phyloP scores from a whole-genome alignment of 1,140 invertebrate species.

The Heliconius eleuchia region DNA sequence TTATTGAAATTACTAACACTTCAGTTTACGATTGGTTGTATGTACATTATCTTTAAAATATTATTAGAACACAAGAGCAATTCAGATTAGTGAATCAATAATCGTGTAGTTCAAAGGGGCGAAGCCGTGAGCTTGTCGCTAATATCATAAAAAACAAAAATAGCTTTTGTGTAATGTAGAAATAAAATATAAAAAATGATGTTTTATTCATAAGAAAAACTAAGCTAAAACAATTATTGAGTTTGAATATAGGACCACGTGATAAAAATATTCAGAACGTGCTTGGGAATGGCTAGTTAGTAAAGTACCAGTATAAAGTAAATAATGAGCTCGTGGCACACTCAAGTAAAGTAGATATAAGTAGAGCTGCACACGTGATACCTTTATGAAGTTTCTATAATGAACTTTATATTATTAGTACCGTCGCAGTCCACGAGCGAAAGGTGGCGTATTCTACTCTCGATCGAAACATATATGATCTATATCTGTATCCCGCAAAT shows the following conservation, averaged over 20 bases:
- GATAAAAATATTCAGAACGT: neutral
- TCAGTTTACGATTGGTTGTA: too few species aligned
- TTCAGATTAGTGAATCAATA: too few species aligned
- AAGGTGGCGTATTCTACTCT: neutral
- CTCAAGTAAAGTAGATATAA: neutral
- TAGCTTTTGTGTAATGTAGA: too few species aligned
- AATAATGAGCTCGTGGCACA: neutral
- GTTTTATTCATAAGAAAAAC: too few species aligned
- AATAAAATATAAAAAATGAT: neutral
- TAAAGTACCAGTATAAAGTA: constrained; percentile 16
- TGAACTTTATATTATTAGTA: neutral
- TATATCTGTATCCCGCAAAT: too few species aligned
- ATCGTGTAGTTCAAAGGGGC: too few species aligned
- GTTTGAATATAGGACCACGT: neutral
- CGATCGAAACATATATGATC: neutral
- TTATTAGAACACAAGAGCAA: too few species aligned
- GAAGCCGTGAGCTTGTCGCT: too few species aligned
- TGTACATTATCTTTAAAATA: too few species aligned
- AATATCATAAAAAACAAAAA: too few species aligned
- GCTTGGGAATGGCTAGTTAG: neutral
- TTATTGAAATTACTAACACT: too few species aligned
- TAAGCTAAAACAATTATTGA: neutral
- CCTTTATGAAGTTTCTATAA: neutral
- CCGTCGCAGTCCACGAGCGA: neutral
- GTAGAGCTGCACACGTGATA: neutral